Percentiles rank a stretch among this genome's conserved stretches.
Conservation (phyloP, 2,888 invertebrate genomes). For the Limnephilus rhombicus region DNA sequence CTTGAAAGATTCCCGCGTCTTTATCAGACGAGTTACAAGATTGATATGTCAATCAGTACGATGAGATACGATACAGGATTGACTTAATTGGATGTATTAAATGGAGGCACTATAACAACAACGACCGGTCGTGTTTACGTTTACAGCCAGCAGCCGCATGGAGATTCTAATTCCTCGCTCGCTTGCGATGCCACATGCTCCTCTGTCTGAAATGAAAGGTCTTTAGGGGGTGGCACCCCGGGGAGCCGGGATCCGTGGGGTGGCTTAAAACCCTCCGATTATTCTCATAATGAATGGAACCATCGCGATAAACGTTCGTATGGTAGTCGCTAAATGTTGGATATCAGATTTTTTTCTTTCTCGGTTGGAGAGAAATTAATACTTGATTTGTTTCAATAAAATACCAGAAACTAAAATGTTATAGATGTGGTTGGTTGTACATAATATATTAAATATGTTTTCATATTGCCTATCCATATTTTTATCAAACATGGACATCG, state of each 20-base stretch:
- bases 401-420: not conserved
- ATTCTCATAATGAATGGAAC: constrained; percentile 12
- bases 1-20: not conserved
- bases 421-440: not conserved
- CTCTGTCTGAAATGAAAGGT: constrained; percentile 24
- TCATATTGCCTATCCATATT: no score
- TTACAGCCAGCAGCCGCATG: constrained; percentile 22
- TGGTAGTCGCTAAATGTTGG: not conserved
- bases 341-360: not conserved
- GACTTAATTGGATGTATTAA: not conserved
- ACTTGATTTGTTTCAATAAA: not conserved
- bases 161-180: constrained; percentile 29
- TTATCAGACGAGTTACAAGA: not conserved
- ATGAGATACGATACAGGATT: not conserved
- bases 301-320: not conserved
- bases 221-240: not conserved
- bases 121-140: not conserved
- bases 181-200: constrained; percentile 38
- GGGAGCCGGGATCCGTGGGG: not conserved
- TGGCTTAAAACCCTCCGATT: constrained; percentile 2
- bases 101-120: not conserved
- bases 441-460: not conserved
- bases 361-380: not conserved
- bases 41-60: not conserved
- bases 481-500: not conserved